Percentiles rank a stretch among this genome's conserved stretches.
phyloP scores from a whole-genome alignment of 2,888 invertebrate species.

The Aspidapion aeneum region DNA sequence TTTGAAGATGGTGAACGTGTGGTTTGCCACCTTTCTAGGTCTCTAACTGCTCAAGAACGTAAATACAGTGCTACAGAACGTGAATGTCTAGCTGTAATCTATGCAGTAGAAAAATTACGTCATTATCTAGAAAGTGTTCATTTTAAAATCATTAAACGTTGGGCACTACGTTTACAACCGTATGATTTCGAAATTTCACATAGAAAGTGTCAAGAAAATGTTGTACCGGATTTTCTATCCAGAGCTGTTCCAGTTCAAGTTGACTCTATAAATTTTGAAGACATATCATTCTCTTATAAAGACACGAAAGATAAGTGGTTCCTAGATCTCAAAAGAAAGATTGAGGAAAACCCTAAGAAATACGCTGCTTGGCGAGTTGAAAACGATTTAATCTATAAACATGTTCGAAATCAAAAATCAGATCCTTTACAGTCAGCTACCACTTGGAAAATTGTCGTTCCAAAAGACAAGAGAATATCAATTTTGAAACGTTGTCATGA shows the following conservation, averaged over 20 bases:
- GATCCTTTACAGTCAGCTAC: not conserved
- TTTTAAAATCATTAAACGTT: slow-evolving; percentile 24
- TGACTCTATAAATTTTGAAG: too few relatives aligned
- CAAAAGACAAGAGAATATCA: not conserved
- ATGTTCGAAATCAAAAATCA: not conserved
- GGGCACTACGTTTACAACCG: too few relatives aligned
- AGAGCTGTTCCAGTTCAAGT: too few relatives aligned
- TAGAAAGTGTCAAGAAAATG: too few relatives aligned
- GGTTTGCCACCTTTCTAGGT: slow-evolving; percentile 22
- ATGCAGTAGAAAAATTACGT: slow-evolving; percentile 25
- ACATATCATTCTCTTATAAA: too few relatives aligned
- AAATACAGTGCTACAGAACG: slow-evolving; percentile 24
- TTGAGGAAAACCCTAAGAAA: too few relatives aligned
- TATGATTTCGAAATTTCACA: too few relatives aligned
- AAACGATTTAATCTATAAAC: too few relatives aligned
- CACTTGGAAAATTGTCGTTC: slow-evolving; percentile 10
- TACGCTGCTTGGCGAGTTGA: too few relatives aligned
- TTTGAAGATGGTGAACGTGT: slow-evolving; percentile 25
- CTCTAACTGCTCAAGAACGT: slow-evolving; percentile 18
- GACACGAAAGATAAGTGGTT: too few relatives aligned
- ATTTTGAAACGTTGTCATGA: slow-evolving; percentile 17
- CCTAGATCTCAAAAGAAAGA: too few relatives aligned
- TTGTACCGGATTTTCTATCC: too few relatives aligned
- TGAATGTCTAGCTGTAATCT: slow-evolving; percentile 28
- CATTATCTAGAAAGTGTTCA: slow-evolving; percentile 23